Base-by-base conservation (phyloP, 2,888 invertebrate genomes). In the Tenthredo amoena region DNA sequence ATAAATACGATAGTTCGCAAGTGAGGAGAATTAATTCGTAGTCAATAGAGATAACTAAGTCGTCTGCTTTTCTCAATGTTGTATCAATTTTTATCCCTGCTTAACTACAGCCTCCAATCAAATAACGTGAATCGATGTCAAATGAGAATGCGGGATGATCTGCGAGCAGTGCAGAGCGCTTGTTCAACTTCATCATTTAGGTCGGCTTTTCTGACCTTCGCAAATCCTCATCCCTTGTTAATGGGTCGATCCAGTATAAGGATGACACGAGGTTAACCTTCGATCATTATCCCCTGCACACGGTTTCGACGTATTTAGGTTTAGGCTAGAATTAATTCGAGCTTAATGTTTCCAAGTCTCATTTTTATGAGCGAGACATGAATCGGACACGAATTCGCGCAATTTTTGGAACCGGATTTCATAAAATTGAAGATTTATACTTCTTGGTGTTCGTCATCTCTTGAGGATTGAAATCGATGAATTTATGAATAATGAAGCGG, bases 181-280 rank as follows among this genome's bases (percentile, higher is more conserved):
- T 62, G 12, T 81, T 40, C 79, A 37, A 81, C 40, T 37, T 18
- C 21, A 40, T 81, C 62, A 81, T 62, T 34, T 34, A 31, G 50
- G 50, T 31, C n/a, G 77, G 77, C 77, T 77, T 77, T 77, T 77
- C 50, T 62, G 81, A 81, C 58, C 81, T 81, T 62, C 21, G 40
- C 37, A 40, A 58, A 81, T 62, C 58, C 62, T 81, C 62, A 21
- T 81, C 81, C 81, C 21, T 58, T 62, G 62, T 40, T 62, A 40
- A 81, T 62, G 26, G 62, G 81, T 81, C 40, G 62, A 81, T 43
- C 58, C 62, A 50, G 50, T 81, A 37, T 58, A 62, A 81, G 81
- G 62, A 81, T 55, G 77, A 55, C 26, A 50, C 77, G 77, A 77
- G 77, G 50, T 77, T 50, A 21, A 55, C 31, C 55, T 55, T 55